Conservation (phyloP, 2,797 vertebrate species). For the Poeciliopsis turneri region DNA sequence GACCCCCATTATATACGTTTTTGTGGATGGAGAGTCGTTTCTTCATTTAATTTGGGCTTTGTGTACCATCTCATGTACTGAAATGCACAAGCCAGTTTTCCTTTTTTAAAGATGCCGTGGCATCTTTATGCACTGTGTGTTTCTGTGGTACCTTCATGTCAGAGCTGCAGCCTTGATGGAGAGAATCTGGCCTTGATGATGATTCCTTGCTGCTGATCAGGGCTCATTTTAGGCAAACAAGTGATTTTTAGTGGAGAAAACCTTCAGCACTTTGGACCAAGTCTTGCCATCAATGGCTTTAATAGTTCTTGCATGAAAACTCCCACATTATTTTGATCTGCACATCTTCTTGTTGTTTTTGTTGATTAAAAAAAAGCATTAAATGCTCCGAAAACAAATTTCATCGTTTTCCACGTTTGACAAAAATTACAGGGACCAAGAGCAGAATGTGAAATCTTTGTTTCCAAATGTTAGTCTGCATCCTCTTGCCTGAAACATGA, state of each 20-base stretch:
- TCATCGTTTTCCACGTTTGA: background rate
- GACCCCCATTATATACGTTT: conserved; percentile 36
- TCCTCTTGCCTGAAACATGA: background rate
- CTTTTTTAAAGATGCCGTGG: conserved; percentile 14
- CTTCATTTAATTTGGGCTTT: conserved; percentile 36
- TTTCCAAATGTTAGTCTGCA: background rate
- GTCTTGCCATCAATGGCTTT: conserved; percentile 59
- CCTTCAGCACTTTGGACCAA: conserved; percentile 31
- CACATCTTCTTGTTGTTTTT: conserved; percentile 23
- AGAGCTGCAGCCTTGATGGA: conserved; percentile 44
- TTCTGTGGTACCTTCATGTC: conserved; percentile 49
- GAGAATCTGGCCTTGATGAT: conserved; percentile 54
- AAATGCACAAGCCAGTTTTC: conserved; percentile 39
- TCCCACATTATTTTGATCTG: conserved; percentile 26
- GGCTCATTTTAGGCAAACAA: background rate
- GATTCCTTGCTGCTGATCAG: background rate
- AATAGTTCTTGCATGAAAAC: conserved; percentile 39
- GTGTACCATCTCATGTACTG: conserved; percentile 49
- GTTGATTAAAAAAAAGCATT: background rate
- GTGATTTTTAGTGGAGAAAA: background rate
- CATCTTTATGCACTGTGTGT: conserved; percentile 37
- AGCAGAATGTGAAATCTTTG: background rate
- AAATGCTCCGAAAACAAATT: background rate
- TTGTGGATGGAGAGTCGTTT: conserved; percentile 40
- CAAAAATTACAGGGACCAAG: background rate